Conservation (phyloP, 2,888 invertebrate species). For the Lasioglossum figueresi region DNA sequence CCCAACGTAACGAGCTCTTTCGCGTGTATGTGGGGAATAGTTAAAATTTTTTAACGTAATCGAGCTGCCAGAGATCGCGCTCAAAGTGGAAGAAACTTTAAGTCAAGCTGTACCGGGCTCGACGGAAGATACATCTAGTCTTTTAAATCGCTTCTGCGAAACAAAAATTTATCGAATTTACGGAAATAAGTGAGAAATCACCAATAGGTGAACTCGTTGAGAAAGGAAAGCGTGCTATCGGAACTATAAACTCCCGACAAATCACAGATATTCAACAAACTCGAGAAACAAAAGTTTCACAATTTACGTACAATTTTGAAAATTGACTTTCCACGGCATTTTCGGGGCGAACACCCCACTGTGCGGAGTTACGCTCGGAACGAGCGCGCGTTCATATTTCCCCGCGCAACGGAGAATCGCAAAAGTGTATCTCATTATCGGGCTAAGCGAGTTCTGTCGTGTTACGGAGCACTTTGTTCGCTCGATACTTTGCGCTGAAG, state of each 20-base stretch:
- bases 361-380: neutral
- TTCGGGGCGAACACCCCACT: no score
- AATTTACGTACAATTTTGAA: no score
- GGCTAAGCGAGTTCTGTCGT: conserved; percentile 78
- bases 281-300: no score
- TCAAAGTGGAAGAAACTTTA: neutral
- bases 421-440: conserved; percentile 60
- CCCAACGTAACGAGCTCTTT: neutral
- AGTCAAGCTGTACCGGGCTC: neutral
- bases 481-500: conserved; percentile 59
- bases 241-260: no score
- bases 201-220: no score
- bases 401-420: neutral
- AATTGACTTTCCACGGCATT: no score
- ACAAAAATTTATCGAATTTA: no score
- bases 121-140: no score
- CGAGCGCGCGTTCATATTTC: neutral
- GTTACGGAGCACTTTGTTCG: conserved; percentile 74
- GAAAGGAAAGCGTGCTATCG: no score
- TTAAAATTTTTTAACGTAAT: neutral
- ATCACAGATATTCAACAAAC: no score
- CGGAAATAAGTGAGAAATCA: no score
- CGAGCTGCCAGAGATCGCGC: neutral
- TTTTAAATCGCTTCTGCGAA: neutral
- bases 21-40: neutral